These are phyloP conservation scores for Setophaga coronata DNA, from an alignment of 2,113 vertebrate genomes.

Conservation along the genomic window DNA sequence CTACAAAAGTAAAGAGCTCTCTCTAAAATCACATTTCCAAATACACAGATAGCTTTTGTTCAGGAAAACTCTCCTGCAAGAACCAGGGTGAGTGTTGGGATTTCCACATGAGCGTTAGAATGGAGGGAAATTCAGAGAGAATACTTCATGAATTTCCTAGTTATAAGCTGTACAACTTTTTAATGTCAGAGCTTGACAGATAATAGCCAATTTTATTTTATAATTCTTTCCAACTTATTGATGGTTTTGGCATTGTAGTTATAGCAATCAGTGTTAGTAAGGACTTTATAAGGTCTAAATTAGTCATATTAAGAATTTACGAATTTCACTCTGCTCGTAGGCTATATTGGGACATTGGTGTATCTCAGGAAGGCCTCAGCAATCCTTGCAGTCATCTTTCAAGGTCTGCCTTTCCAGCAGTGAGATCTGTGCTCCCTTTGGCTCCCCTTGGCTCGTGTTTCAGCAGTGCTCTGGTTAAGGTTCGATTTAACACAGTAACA, in stretches of 20 bases:
- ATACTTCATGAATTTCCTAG: neutral
- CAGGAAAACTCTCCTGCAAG: neutral
- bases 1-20: neutral
- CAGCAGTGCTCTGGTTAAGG: neutral
- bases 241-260: conserved; percentile 3
- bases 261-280: neutral
- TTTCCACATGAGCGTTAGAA: neutral
- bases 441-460: neutral
- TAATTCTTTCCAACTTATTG: neutral
- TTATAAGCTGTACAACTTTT: neutral
- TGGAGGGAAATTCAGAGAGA: neutral
- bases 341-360: neutral
- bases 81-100: rapidly evolving
- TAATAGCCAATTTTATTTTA: neutral
- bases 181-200: neutral
- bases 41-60: neutral
- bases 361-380: neutral
- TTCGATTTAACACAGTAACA: neutral
- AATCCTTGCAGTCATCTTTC: neutral
- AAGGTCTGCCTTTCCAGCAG: neutral
- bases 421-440: neutral
- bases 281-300: neutral
- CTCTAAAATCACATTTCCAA: neutral
- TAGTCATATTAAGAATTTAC: neutral
- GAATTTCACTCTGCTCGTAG: neutral